Conservation (phyloP, 2,113 vertebrate species). For the Sinocyclocheilus anophthalmus region DNA sequence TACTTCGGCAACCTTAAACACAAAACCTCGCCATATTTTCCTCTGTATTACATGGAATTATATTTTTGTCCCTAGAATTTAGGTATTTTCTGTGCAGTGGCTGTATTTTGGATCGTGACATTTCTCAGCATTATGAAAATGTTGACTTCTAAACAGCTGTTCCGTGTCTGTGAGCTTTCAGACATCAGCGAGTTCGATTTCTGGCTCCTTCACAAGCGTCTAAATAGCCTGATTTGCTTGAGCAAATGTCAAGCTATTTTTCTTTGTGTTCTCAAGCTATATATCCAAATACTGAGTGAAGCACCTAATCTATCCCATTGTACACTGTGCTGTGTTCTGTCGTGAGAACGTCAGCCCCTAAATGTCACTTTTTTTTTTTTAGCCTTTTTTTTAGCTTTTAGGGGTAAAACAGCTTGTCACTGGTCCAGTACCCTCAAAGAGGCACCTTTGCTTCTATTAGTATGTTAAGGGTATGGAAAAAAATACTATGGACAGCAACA, state of each 20-base stretch:
- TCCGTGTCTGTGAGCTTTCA: not conserved
- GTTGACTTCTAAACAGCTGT: not conserved
- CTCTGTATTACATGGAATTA: not conserved
- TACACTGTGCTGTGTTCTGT: not conserved
- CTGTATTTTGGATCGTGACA: not conserved
- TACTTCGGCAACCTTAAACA: not conserved
- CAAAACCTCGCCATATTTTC: conserved; percentile 16
- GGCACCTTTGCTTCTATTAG: not conserved
- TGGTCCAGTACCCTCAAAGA: not conserved
- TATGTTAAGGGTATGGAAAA: not conserved
- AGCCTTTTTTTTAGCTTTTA: not conserved
- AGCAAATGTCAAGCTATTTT: conserved; percentile 40
- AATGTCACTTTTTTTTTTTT: conserved; percentile 8
- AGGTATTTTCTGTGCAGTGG: not conserved
- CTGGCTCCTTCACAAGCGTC: not conserved
- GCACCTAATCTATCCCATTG: not conserved
- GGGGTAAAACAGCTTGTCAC: not conserved
- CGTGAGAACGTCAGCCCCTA: not conserved
- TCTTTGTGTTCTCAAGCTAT: not conserved
- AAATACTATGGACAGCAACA: too few relatives aligned
- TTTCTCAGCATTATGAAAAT: conserved; percentile 1
- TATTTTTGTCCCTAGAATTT: not conserved
- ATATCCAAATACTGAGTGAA: conserved; percentile 4
- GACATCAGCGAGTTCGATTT: conserved; percentile 22
- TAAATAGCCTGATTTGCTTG: conserved; percentile 43